Percentiles rank a stretch among this genome's conserved stretches.
Evolutionary conservation across 2,113 vertebrate genomes (phyloP).

Genomic region (Odontophorus gujanensis): DNA sequence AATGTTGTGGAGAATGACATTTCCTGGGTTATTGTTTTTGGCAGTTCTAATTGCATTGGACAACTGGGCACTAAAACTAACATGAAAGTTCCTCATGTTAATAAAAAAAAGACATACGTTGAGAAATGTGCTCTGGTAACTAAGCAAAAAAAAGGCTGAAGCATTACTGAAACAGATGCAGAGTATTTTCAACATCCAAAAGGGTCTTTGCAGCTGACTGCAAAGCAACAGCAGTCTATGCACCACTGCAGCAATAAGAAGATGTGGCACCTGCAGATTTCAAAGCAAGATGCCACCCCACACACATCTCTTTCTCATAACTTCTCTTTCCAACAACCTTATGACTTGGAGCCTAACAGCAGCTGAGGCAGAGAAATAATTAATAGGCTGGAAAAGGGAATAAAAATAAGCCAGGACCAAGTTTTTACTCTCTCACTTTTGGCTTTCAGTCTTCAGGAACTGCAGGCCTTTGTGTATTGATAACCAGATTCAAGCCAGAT

Average conservation of each 20-base stretch:
- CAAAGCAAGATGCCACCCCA: not conserved
- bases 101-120: constrained; percentile 34
- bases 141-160: not conserved
- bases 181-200: not conserved
- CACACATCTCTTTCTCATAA: not conserved
- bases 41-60: constrained; percentile 19
- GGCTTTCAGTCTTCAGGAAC: not conserved
- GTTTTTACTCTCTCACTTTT: not conserved
- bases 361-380: not conserved
- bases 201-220: not conserved
- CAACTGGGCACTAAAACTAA: constrained; percentile 47
- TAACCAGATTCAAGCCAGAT: not conserved
- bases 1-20: constrained; percentile 64
- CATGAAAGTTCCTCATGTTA: constrained; percentile 17
- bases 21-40: constrained; percentile 58
- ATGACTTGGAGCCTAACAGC: not conserved
- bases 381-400: not conserved
- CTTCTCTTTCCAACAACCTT: not conserved
- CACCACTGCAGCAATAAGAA: not conserved
- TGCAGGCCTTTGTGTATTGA: not conserved
- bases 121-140: constrained; percentile 1
- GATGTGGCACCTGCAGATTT: not conserved
- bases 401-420: not conserved
- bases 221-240: not conserved
- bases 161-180: constrained; percentile 16